Percentiles rank a stretch among this genome's conserved stretches.
phyloP scores from a whole-genome alignment of 2,797 vertebrate species.

The Labeo calbasu region DNA sequence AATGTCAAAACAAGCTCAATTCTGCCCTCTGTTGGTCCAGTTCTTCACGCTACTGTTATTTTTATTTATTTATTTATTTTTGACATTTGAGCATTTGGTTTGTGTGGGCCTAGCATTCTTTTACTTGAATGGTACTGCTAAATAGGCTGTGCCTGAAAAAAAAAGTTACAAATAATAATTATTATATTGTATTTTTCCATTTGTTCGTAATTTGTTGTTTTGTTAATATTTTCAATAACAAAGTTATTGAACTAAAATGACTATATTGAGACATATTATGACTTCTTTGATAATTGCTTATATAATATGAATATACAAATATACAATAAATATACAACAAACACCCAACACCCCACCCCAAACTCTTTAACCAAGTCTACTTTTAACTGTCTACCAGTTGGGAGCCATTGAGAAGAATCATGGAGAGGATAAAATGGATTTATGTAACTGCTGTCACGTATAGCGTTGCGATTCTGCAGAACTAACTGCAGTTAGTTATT shows the following conservation, averaged over 20 bases:
- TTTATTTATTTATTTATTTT: too few species aligned
- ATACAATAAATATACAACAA: too few species aligned
- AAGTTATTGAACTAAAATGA: not conserved
- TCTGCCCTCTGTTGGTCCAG: conserved; percentile 38
- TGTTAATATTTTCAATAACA: not conserved
- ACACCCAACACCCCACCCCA: too few species aligned
- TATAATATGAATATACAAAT: too few species aligned
- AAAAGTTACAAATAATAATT: not conserved
- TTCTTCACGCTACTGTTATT: not conserved
- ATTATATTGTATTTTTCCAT: too few species aligned
- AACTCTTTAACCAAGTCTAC: too few species aligned
- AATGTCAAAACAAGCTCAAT: not conserved
- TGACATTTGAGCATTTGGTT: not conserved
- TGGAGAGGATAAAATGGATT: too few species aligned
- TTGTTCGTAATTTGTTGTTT: not conserved
- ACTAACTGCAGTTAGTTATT: too few species aligned
- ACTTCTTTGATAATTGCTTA: not conserved
- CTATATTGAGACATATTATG: not conserved
- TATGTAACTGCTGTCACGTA: too few species aligned
- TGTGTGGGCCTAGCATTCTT: not conserved
- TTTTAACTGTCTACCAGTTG: too few species aligned
- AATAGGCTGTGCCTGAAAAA: not conserved
- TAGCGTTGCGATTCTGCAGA: too few species aligned
- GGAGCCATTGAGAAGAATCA: too few species aligned
- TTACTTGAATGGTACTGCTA: not conserved